Conservation (phyloP, 2,888 invertebrate species). For the Hecatera dysodea region DNA sequence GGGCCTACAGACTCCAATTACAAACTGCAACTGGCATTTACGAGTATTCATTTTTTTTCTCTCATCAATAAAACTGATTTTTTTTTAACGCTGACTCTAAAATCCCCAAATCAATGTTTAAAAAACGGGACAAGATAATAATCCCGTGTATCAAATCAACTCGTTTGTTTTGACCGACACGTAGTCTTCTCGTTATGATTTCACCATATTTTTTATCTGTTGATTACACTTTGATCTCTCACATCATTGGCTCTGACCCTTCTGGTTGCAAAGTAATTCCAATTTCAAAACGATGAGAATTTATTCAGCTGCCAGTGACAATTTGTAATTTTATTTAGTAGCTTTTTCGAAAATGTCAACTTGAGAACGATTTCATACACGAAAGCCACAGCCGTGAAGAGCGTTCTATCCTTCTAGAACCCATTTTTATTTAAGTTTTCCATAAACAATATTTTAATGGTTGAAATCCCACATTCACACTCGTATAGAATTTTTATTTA, state of each 20-base stretch:
- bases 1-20: neutral
- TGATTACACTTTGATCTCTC: constrained; percentile 61
- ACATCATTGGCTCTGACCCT: constrained; percentile 47
- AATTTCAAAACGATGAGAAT: constrained; percentile 27
- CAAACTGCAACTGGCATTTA: neutral
- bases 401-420: no score
- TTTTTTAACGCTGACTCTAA: no score
- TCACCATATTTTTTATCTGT: constrained; percentile 35
- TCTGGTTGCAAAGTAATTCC: constrained; percentile 30
- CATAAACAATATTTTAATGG: neutral
- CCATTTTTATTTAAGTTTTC: no score
- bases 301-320: constrained; percentile 4
- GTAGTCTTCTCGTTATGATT: constrained; percentile 37
- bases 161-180: constrained; percentile 24
- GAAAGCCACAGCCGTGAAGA: no score
- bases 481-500: neutral
- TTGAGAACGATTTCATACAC: neutral
- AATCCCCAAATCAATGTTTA: constrained; percentile 19
- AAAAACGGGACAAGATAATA: constrained; percentile 4
- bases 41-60: no score
- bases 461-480: neutral
- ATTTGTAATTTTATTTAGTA: neutral
- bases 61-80: neutral
- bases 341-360: neutral
- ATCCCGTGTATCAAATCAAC: constrained; percentile 9